Percentiles rank a stretch among this genome's conserved stretches.
phyloP scores from a whole-genome alignment of 2,797 vertebrate genomes.

The Gambelia wislizenii region DNA sequence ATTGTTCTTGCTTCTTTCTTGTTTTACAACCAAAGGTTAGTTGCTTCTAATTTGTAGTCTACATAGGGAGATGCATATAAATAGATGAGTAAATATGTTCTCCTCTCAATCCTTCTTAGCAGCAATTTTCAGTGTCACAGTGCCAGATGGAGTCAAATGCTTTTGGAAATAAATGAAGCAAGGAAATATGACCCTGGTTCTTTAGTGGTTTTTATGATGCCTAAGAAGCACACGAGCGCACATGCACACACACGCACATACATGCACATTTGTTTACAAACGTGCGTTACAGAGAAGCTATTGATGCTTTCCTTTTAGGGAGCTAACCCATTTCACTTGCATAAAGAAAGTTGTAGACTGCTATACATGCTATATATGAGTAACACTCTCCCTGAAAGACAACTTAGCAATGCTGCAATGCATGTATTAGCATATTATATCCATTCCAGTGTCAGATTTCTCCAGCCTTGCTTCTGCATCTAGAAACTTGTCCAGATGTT shows the following conservation, averaged over 20 bases:
- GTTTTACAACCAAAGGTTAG: constrained; percentile 11
- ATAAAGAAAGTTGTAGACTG: not conserved
- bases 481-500: not conserved
- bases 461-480: not conserved
- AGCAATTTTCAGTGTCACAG: constrained; percentile 7
- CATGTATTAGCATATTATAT: not conserved
- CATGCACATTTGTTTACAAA: not conserved
- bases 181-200: not conserved
- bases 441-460: not conserved
- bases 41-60: constrained; percentile 23
- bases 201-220: not conserved
- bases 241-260: too few relatives aligned
- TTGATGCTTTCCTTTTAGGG: not conserved
- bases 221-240: not conserved
- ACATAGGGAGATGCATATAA: constrained; percentile 16
- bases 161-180: constrained; percentile 21
- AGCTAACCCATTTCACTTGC: not conserved
- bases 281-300: not conserved
- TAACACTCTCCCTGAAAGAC: not conserved
- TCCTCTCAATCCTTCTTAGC: not conserved
- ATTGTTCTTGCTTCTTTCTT: not conserved
- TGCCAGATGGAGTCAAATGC: constrained; percentile 13
- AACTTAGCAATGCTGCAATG: not conserved
- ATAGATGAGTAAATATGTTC: constrained; percentile 14
- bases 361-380: not conserved